A percentile compares a stretch with the other conserved stretches of the same genome.
Conservation (phyloP, 2,797 vertebrate genomes). For the Hozukius guyotensis region DNA sequence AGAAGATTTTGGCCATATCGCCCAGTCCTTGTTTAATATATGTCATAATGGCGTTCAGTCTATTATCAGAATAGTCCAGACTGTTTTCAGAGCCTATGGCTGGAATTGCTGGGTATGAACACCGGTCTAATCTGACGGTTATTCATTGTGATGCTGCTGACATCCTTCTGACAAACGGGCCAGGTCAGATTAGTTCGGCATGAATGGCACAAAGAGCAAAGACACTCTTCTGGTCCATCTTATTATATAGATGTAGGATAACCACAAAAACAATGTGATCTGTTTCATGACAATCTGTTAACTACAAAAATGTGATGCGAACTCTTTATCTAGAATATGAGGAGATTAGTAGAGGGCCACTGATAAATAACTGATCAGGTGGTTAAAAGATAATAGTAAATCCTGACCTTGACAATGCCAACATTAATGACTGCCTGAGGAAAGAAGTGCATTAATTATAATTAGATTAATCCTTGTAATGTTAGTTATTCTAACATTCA, state of each 20-base stretch:
- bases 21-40: too few relatives aligned
- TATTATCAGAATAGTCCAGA: not conserved
- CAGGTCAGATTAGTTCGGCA: slow-evolving; percentile 28
- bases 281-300: not conserved
- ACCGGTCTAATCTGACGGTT: slow-evolving; percentile 31
- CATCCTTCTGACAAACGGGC: slow-evolving; percentile 48
- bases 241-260: not conserved
- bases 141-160: slow-evolving; percentile 57
- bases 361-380: not conserved
- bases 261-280: not conserved
- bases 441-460: not conserved
- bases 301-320: not conserved
- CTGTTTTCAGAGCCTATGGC: not conserved
- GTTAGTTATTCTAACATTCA: not conserved
- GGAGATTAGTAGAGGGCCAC: not conserved
- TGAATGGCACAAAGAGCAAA: slow-evolving; percentile 8
- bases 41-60: not conserved
- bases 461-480: not conserved
- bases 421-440: not conserved
- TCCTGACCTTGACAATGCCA: not conserved
- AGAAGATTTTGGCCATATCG: too few relatives aligned
- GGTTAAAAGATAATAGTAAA: slow-evolving; percentile 1
- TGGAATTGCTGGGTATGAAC: slow-evolving; percentile 1
- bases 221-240: not conserved
- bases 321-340: not conserved